Percentiles rank a stretch among this genome's conserved stretches.
These are phyloP conservation scores for Gobiocypris rarus DNA, from an alignment of 2,113 vertebrate genomes.

Conservation along the genomic window DNA sequence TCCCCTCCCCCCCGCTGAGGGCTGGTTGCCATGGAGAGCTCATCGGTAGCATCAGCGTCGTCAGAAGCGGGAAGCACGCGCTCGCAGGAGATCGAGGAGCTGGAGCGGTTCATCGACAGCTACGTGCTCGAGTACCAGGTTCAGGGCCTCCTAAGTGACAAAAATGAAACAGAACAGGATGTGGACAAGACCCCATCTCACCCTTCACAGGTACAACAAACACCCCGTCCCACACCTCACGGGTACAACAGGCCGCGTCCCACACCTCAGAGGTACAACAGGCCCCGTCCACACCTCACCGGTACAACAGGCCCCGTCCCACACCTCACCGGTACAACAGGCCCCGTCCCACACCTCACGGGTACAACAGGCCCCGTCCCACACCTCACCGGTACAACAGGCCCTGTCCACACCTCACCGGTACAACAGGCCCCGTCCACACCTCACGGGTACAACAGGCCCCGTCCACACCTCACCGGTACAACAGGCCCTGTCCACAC, in stretches of 20 bases:
- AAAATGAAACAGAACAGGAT: slow-evolving; percentile 82
- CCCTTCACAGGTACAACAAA: slow-evolving; percentile 82
- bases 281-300: fast-evolving
- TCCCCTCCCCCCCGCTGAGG: slow-evolving; percentile 57
- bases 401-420: not conserved
- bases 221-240: not conserved
- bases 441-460: not conserved
- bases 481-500: not conserved
- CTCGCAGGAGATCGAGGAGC: slow-evolving; percentile 96
- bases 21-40: slow-evolving; percentile 89
- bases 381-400: not conserved
- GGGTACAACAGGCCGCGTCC: not conserved
- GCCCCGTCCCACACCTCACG: not conserved
- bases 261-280: not conserved
- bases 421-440: not conserved
- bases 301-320: too few species aligned
- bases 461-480: not conserved
- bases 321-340: not conserved
- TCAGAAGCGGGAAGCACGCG: slow-evolving; percentile 95
- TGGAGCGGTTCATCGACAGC: slow-evolving; percentile 97
- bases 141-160: slow-evolving; percentile 91
- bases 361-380: not conserved
- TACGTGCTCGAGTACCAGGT: slow-evolving; percentile 98
- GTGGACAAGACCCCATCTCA: slow-evolving; percentile 82
- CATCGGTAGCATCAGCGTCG: slow-evolving; percentile 92